Evolutionary conservation across 2,888 invertebrate genomes (phyloP).

Genomic region (Sturmia bella): DNA sequence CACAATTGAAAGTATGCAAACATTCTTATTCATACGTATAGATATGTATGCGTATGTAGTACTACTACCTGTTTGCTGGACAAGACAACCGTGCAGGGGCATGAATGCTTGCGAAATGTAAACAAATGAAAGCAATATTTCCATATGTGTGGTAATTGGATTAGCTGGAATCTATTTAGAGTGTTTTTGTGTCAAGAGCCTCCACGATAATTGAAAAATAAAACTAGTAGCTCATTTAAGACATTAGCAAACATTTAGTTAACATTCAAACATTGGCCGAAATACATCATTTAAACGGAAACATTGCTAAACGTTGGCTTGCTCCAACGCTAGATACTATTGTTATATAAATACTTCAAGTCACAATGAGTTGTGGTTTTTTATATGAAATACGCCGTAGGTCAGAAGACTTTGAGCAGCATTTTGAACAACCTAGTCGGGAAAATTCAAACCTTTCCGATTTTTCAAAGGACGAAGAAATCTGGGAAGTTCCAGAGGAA

Average conservation of each 20-base stretch:
- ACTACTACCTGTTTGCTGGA: too few relatives aligned
- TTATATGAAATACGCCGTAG: conserved; percentile 67
- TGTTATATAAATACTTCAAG: conserved; percentile 33
- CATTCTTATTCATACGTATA: too few relatives aligned
- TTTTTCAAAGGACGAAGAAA: conserved; percentile 62
- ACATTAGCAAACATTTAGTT: conserved; percentile 61
- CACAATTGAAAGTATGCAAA: too few relatives aligned
- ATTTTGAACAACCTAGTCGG: conserved; percentile 43
- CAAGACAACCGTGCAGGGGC: too few relatives aligned
- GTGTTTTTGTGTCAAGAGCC: conserved; percentile 71
- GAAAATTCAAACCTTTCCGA: conserved; percentile 55
- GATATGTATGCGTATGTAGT: too few relatives aligned
- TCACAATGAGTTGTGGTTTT: conserved; percentile 68
- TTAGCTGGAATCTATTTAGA: conserved; percentile 66
- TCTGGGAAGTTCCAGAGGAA: conserved; percentile 68
- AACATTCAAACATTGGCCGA: conserved; percentile 52
- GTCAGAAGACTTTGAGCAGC: conserved; percentile 63
- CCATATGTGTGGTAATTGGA: conserved; percentile 69
- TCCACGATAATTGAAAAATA: conserved; percentile 38
- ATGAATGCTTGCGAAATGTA: neutral
- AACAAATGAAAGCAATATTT: conserved; percentile 35
- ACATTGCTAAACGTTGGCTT: neutral
- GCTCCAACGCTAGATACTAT: neutral
- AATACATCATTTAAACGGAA: conserved; percentile 23
- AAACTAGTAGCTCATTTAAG: conserved; percentile 46